Base-by-base conservation (phyloP, 2,113 vertebrate genomes). In the Lanius ludovicianus region DNA sequence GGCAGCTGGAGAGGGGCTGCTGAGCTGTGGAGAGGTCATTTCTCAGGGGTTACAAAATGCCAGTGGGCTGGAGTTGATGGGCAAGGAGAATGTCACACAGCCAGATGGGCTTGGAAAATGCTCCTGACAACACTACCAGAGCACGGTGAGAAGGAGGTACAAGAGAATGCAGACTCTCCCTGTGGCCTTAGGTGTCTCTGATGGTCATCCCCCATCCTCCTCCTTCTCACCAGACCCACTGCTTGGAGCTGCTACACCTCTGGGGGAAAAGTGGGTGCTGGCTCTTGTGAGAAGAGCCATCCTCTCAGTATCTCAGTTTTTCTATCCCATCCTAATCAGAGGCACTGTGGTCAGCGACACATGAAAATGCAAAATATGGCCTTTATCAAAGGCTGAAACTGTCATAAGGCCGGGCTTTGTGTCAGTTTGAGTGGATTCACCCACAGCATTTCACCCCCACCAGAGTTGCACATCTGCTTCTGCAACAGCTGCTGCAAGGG, bases 151-250 rank as follows among this genome's bases (percentile, higher is more conserved):
- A 19, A 60, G 57, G 62, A 75, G 8, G 4, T 13, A 35, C 14
- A 9, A 84, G 39, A 46, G 25, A 35, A 55, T 52, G 41, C 13
- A 47, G 65, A 57, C 7, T 9, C 2, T 16, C 11, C 44, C 28
- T 77, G 53, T 83, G 50, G n/a, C 4, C 4, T 44, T 22, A 78
- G 11, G 18, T 59, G 7, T 55, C 65, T 46, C n/a, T 84, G 73
- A 24, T 2, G 3, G 10, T 14, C 42, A 33, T 2, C 0, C 15
- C 3, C 1, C 44, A 11, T 4, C 20, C 14, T 59, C 24, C 28
- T 78, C 30, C 33, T 90, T 19, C 56, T 35, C 56, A 57, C 49
- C 31, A 88, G 55, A 70, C 9, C 15, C 47, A 15, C 15, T 42
- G n/a, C 30, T 63, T 74, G 52, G 41, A 74, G 18, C 33, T 64